Conservation (phyloP, 35 echinoderm and acorn worm species). For the Hemicentrotus pulcherrimus region DNA sequence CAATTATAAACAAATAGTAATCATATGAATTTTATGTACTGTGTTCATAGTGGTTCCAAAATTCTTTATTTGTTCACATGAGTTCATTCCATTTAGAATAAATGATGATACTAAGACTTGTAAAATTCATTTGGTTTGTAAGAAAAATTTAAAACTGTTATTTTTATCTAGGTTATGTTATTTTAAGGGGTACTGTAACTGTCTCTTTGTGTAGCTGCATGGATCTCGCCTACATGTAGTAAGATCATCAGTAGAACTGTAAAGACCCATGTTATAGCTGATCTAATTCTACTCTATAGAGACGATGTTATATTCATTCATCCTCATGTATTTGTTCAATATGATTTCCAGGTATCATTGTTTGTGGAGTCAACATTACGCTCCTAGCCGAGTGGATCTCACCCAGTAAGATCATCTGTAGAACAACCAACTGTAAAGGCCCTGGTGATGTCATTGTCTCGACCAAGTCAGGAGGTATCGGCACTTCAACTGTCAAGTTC, state of each 20-base stretch:
- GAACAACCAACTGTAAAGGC: conserved; percentile 82
- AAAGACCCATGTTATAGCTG: conserved; percentile 56
- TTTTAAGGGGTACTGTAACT: conserved; percentile 56
- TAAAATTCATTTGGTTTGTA: too few species aligned
- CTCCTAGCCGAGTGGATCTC: conserved; percentile 91
- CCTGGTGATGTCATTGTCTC: conserved; percentile 86
- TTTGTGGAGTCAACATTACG: conserved; percentile 86
- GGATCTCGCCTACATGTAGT: conserved; percentile 66
- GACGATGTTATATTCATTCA: neutral
- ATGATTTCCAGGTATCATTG: conserved; percentile 66
- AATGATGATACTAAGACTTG: too few species aligned
- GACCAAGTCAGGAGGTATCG: conserved; percentile 87
- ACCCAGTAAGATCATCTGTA: conserved; percentile 90
- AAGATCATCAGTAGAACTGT: conserved; percentile 80
- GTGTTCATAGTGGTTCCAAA: too few species aligned
- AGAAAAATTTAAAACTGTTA: too few species aligned
- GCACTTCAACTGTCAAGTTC: conserved; percentile 88
- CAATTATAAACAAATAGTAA: too few species aligned
- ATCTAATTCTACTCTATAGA: neutral
- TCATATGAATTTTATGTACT: too few species aligned
- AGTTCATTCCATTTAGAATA: too few species aligned
- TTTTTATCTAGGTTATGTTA: too few species aligned
- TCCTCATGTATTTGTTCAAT: neutral
- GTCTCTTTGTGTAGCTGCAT: conserved; percentile 80
- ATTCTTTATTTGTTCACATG: too few species aligned